Evolutionary conservation across 2,113 vertebrate species (phyloP).

Genomic region (Nycticebus coucang): DNA sequence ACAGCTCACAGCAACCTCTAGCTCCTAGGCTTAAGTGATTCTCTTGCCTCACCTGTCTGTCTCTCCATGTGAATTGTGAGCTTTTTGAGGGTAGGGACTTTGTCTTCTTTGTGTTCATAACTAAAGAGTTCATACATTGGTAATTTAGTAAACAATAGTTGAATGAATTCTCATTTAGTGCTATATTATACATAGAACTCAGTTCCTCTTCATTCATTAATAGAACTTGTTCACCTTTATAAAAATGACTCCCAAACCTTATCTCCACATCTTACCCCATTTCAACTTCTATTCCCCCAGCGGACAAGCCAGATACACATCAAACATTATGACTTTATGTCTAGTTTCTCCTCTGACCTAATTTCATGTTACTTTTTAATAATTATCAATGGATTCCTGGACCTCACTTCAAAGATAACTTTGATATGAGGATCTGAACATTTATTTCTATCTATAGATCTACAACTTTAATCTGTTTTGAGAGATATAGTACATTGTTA

Average conservation of each 20-base stretch:
- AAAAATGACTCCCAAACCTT: not conserved
- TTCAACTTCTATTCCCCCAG: not conserved
- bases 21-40: too few relatives aligned
- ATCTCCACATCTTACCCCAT: not conserved
- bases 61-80: not conserved
- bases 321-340: not conserved
- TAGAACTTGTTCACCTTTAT: not conserved
- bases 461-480: not conserved
- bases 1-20: too few relatives aligned
- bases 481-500: not conserved
- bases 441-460: not conserved
- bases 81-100: not conserved
- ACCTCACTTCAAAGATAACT: constrained; percentile 37
- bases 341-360: not conserved
- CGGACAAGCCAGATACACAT: not conserved
- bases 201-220: not conserved
- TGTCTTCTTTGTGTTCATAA: not conserved
- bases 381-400: not conserved
- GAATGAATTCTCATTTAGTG: not conserved
- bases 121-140: not conserved
- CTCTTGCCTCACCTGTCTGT: not conserved
- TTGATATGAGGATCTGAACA: not conserved
- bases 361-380: not conserved
- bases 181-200: not conserved
- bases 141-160: constrained; percentile 29